phyloP scores from a whole-genome alignment of 30 jellyfish, hydroid and myxozoan genomes.

The Turritopsis dohrnii region DNA sequence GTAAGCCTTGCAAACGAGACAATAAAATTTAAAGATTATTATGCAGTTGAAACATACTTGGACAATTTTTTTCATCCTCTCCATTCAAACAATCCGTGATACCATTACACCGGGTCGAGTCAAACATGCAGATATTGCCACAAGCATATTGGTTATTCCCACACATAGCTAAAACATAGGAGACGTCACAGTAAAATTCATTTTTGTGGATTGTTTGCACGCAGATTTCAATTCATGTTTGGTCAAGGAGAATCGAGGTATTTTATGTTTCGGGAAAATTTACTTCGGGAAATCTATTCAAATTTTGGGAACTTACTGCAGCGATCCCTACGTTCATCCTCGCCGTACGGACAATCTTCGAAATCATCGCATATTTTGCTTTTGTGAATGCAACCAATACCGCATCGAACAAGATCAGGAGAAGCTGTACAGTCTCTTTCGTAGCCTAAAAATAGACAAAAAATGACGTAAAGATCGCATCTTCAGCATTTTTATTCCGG shows the following conservation, averaged over 20 bases:
- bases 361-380: constrained; percentile 53
- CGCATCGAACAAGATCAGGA: constrained; percentile 14
- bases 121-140: constrained; percentile 42
- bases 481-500: not conserved
- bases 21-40: not conserved
- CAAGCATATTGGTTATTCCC: constrained; percentile 14
- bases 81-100: constrained; percentile 71
- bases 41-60: not conserved
- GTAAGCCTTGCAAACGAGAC: too few species aligned
- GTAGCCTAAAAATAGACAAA: not conserved
- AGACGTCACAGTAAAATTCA: too few species aligned
- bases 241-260: not conserved
- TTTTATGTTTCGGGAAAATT: not conserved
- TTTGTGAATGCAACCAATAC: constrained; percentile 53
- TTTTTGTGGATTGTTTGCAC: too few species aligned
- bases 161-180: constrained; percentile 3
- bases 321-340: constrained; percentile 56
- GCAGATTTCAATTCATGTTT: too few species aligned
- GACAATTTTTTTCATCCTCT: constrained; percentile 66
- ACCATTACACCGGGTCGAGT: constrained; percentile 59
- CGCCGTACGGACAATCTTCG: constrained; percentile 59
- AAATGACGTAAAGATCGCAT: not conserved
- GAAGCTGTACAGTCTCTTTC: not conserved
- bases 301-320: constrained; percentile 31
- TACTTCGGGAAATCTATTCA: too few species aligned